Base-by-base conservation (phyloP, 2,797 vertebrate genomes). In the Salarias fasciatus region DNA sequence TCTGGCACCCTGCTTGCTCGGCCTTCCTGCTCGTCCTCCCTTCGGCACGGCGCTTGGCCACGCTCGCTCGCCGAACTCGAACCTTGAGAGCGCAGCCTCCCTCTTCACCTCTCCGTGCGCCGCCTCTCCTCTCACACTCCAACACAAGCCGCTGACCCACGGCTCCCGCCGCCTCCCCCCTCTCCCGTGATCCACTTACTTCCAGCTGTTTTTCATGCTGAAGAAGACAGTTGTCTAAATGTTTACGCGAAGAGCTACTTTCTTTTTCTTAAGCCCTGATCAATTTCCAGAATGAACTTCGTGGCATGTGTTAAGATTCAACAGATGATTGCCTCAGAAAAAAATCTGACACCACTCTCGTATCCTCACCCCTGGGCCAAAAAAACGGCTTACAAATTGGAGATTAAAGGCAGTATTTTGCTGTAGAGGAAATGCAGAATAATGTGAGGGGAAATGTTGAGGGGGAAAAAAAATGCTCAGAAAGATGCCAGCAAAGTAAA, bases 161-260 rank as follows among this genome's bases (percentile, higher is more conserved):
- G 64, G 69, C 83, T 11, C 74, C 69, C 4, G 53, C 80, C 6
- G 53, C 80, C 84, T 69, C 86, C 67, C 67, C 63, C 78, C 82
- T 76, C 75, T 69, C 53, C 68, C 69, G 61, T 80, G 90, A 89
- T 90, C 88, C 86, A 88, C 92, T 90, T 87, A 90, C 89, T 90
- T 92, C 89, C 87, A 91, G 91, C 92, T 94, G 93, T 86, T 94
- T 85, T 89, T 92, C 90, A 91, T 90, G 89, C 89, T 81, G 88
- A 79, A 92, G 89, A 92, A 89, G 87, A 89, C 92, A 88, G 89
- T 93, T 93, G 92, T 93, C 91, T 93, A 93, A 93, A 93, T 92
- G 92, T 93, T 93, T 93, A 93, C 62, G 80, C 57, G 84, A 87
- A 84, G 72, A 85, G 88, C 86, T 89, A 89, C 90, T 90, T 90